Percentiles rank a stretch among this genome's conserved stretches.
phyloP scores from a whole-genome alignment of 2,113 vertebrate species.

The Mobula hypostoma region DNA sequence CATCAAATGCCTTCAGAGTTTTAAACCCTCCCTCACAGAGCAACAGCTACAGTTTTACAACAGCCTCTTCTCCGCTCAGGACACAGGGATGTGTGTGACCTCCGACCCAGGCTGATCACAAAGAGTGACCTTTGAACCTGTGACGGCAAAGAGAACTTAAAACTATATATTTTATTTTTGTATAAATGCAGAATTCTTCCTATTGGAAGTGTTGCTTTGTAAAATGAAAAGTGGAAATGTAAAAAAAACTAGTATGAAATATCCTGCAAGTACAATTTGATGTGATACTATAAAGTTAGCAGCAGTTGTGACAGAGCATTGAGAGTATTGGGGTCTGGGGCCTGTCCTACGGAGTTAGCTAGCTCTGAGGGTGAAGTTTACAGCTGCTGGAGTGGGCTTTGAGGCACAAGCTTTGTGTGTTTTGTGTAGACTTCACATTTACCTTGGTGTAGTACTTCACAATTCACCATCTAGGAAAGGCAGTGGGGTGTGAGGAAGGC shows the following conservation, averaged over 20 bases:
- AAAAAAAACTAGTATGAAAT: neutral
- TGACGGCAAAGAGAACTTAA: neutral
- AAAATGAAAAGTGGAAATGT: neutral
- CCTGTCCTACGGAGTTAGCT: too few species aligned
- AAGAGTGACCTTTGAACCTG: neutral
- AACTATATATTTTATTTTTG: neutral
- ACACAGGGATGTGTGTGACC: neutral
- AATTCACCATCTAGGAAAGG: neutral
- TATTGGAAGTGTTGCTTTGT: neutral
- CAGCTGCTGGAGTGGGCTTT: too few species aligned
- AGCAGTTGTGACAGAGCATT: neutral
- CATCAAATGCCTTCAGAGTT: slow-evolving; percentile 56
- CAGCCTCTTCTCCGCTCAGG: slow-evolving; percentile 46
- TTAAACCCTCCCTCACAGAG: slow-evolving; percentile 69
- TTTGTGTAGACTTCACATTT: neutral
- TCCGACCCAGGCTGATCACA: neutral
- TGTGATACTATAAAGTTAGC: neutral
- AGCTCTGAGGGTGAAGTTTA: neutral
- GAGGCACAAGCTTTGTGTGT: neutral
- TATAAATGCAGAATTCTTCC: neutral
- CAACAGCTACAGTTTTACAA: slow-evolving; percentile 67
- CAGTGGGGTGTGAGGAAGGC: too few species aligned
- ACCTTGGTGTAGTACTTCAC: neutral
- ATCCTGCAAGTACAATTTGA: neutral
- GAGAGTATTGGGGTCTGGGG: neutral